Evolutionary conservation across 2,113 vertebrate species (phyloP).

Genomic region (Otocyon megalotis): DNA sequence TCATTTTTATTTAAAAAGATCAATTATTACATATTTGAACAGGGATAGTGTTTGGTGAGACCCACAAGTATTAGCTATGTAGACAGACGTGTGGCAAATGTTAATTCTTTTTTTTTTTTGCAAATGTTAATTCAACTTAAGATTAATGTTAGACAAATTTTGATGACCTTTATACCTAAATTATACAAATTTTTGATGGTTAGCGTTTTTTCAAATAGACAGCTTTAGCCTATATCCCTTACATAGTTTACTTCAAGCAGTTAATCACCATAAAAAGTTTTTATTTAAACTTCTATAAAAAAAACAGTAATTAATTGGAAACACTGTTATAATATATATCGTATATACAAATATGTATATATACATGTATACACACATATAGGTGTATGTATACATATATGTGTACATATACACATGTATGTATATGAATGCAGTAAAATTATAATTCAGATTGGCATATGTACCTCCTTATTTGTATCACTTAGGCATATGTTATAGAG

Average conservation of each 20-base stretch:
- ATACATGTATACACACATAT: neutral
- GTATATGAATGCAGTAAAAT: slow-evolving; percentile 14
- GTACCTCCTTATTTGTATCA: slow-evolving; percentile 2
- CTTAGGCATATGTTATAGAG: neutral
- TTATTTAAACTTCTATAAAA: neutral
- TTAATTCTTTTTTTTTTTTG: neutral
- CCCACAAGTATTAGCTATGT: neutral
- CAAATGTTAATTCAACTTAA: neutral
- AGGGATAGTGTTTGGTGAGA: neutral
- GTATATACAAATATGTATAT: neutral
- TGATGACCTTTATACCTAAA: slow-evolving; percentile 7
- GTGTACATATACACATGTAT: neutral
- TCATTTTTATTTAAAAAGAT: slow-evolving; percentile 13
- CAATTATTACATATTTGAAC: slow-evolving; percentile 23
- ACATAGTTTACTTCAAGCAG: neutral
- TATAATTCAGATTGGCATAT: neutral
- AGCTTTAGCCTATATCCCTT: neutral
- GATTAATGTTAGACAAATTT: neutral
- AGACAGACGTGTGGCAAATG: neutral
- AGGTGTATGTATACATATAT: neutral
- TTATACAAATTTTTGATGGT: neutral
- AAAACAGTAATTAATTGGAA: slow-evolving; percentile 27
- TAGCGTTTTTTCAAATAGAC: neutral
- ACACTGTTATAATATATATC: neutral
- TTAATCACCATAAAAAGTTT: slow-evolving; percentile 13